phyloP scores from a whole-genome alignment of 1,140 invertebrate species.

The Drosophila chauvacae region DNA sequence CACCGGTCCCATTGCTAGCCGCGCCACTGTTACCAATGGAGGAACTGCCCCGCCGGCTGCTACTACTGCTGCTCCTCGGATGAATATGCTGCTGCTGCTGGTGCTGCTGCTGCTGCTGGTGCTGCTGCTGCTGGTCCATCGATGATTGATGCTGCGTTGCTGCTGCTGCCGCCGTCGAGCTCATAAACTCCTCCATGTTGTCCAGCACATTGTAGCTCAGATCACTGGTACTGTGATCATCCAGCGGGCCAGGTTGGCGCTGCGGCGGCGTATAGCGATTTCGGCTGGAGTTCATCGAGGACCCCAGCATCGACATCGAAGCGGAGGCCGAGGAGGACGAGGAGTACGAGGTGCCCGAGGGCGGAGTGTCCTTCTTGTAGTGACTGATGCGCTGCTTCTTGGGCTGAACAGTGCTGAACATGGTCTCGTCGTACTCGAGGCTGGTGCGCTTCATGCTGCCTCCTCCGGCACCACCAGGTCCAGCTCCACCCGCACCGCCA shows the following conservation, averaged over 20 bases:
- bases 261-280: constrained; percentile 72
- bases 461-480: constrained; percentile 86
- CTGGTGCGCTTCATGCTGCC: constrained; percentile 81
- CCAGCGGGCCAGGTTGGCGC: constrained; percentile 58
- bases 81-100: constrained; percentile 30
- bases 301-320: constrained; percentile 14
- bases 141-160: constrained; percentile 25
- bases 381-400: constrained; percentile 94
- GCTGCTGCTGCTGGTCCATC: constrained; percentile 37
- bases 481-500: constrained; percentile 69
- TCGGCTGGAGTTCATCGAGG: constrained; percentile 51
- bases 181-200: constrained; percentile 78
- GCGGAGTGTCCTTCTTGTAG: constrained; percentile 86
- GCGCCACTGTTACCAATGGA: constrained; percentile 20
- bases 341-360: constrained; percentile 36
- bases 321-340: constrained; percentile 2
- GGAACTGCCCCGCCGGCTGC: constrained; percentile 33
- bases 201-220: constrained; percentile 80
- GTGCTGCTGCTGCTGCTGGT: constrained; percentile 36
- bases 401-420: constrained; percentile 84
- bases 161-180: constrained; percentile 42
- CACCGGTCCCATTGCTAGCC: constrained; percentile 7
- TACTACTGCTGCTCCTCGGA: constrained; percentile 35
- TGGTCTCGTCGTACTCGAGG: constrained; percentile 86
- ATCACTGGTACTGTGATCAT: constrained; percentile 73